Evolutionary conservation across 1,140 invertebrate genomes (phyloP).

Genomic region (Luehdorfia chinensis): DNA sequence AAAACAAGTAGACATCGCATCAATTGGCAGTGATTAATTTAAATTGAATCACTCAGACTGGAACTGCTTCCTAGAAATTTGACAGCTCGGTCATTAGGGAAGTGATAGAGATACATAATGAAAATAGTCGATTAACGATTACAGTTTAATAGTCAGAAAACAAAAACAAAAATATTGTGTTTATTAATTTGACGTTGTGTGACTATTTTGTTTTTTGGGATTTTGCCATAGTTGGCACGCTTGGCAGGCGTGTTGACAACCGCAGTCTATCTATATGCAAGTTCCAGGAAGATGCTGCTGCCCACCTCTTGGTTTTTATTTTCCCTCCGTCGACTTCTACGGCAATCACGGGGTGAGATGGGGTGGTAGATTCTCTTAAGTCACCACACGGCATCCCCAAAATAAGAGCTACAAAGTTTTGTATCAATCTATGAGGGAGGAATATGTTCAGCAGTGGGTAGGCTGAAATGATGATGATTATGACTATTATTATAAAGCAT

Average conservation of each 20-base stretch:
- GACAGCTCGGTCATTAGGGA: slow-evolving; percentile 62
- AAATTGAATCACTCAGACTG: slow-evolving; percentile 67
- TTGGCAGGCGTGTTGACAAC: no score
- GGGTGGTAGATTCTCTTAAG: no score
- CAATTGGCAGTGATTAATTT: slow-evolving; percentile 62
- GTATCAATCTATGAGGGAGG: no score
- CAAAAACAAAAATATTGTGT: neutral
- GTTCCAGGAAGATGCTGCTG: neutral
- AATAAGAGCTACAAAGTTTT: no score
- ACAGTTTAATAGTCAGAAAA: slow-evolving; percentile 8
- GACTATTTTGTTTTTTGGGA: neutral
- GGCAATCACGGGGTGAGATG: no score
- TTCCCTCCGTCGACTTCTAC: no score
- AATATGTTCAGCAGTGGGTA: no score
- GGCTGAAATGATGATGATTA: no score
- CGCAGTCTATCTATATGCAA: neutral
- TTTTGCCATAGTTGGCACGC: no score
- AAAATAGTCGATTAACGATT: slow-evolving; percentile 42
- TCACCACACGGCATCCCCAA: no score
- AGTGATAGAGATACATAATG: slow-evolving; percentile 39
- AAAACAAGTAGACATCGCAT: slow-evolving; percentile 32
- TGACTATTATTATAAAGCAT: neutral
- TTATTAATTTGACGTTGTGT: neutral
- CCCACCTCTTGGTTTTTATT: no score
- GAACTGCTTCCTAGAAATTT: slow-evolving; percentile 59